Evolutionary conservation across 1,140 invertebrate species (phyloP).

Genomic region (Apis dorsata): DNA sequence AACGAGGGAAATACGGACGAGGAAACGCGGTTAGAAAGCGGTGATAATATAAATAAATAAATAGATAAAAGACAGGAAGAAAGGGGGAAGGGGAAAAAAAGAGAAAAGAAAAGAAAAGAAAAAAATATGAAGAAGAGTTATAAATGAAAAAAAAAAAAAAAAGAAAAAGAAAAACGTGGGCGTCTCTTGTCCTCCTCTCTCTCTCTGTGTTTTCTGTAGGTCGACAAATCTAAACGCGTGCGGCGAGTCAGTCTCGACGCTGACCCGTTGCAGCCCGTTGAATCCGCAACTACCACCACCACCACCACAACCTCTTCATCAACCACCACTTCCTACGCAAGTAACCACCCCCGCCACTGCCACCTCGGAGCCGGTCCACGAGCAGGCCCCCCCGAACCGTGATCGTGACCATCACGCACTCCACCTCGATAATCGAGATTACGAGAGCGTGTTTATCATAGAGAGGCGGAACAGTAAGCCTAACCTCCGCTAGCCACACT

Average conservation of each 20-base stretch:
- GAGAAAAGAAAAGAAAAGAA: background rate
- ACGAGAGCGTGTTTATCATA: conserved; percentile 88
- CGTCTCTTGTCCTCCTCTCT: conserved; percentile 75
- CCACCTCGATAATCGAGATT: conserved; percentile 83
- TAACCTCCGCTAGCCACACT: conserved; percentile 80
- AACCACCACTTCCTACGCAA: conserved; percentile 81
- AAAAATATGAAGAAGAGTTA: background rate
- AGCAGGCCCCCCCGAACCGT: conserved; percentile 78
- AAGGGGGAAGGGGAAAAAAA: background rate
- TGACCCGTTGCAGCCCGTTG: conserved; percentile 81
- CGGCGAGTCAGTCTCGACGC: conserved; percentile 80
- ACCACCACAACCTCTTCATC: conserved; percentile 79
- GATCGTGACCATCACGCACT: conserved; percentile 80
- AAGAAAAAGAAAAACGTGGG: conserved; percentile 59
- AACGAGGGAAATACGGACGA: conserved; percentile 12
- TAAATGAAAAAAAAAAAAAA: conserved; percentile 1
- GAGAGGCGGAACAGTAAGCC: conserved; percentile 86
- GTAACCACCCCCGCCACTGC: conserved; percentile 79
- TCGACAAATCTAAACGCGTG: conserved; percentile 81
- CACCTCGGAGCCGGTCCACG: conserved; percentile 79
- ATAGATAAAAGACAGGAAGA: too few species aligned
- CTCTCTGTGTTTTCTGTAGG: conserved; percentile 79
- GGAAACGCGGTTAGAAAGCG: conserved; percentile 18
- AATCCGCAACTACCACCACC: conserved; percentile 80
- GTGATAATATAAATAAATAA: too few species aligned